phyloP scores from a whole-genome alignment of 2,113 vertebrate species.

The Barnardius zonarius region DNA sequence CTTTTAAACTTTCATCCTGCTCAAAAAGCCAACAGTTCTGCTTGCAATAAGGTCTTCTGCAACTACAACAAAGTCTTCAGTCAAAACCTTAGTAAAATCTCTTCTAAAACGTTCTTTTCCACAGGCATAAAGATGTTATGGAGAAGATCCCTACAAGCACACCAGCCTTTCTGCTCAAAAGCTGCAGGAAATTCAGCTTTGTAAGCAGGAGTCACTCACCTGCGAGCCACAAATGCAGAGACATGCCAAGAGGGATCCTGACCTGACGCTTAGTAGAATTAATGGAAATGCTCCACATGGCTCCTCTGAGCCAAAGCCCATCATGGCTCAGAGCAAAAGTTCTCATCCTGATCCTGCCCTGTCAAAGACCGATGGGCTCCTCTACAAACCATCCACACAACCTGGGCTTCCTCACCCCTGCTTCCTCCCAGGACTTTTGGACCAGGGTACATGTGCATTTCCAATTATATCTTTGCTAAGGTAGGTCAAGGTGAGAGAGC shows the following conservation, averaged over 20 bases:
- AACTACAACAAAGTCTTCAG: background rate
- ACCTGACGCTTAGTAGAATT: background rate
- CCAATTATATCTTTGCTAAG: background rate
- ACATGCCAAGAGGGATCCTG: background rate
- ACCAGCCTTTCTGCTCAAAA: background rate
- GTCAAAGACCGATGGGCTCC: background rate
- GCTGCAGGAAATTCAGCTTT: background rate
- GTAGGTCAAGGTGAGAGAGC: background rate
- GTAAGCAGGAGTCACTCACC: background rate
- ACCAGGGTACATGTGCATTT: rapidly evolving
- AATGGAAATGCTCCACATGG: background rate
- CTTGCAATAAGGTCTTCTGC: background rate
- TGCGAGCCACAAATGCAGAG: background rate
- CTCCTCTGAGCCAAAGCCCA: background rate
- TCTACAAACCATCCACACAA: background rate
- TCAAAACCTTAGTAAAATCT: background rate
- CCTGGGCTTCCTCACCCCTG: background rate
- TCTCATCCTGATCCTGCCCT: background rate
- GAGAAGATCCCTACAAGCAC: background rate
- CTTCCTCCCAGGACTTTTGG: background rate
- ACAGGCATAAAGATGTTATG: background rate
- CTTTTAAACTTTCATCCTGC: background rate
- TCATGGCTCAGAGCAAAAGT: background rate
- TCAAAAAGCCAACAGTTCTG: background rate
- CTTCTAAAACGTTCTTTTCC: background rate